Conservation (phyloP, 2,888 invertebrate genomes). For the Drosophila formosana region DNA sequence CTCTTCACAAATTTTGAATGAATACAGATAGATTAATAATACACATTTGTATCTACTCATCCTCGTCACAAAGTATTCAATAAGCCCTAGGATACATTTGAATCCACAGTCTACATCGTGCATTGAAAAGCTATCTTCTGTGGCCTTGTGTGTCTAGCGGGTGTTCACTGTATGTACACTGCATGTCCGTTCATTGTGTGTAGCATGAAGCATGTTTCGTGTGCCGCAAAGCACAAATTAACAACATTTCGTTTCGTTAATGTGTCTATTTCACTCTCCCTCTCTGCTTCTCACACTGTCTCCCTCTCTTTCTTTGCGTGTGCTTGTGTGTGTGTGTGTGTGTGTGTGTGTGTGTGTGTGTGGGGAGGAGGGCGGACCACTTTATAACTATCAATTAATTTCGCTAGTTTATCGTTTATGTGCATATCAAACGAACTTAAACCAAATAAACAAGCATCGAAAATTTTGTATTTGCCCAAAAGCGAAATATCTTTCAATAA, state of each 20-base stretch:
- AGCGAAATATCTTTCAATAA: background rate
- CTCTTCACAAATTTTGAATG: too few species aligned
- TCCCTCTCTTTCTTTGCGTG: conserved; percentile 4
- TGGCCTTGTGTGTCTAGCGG: too few species aligned
- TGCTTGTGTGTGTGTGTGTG: background rate
- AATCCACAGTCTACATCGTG: too few species aligned
- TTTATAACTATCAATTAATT: conserved; percentile 30
- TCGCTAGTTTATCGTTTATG: conserved; percentile 28
- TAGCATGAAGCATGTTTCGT: conserved; percentile 26
- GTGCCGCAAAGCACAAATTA: conserved; percentile 28
- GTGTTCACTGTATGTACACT: conserved; percentile 9
- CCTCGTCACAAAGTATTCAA: too few species aligned
- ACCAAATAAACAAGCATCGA: conserved; percentile 4
- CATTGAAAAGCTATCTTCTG: too few species aligned
- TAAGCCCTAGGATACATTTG: too few species aligned
- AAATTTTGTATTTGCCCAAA: background rate
- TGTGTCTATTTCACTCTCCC: conserved; percentile 13
- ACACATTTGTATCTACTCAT: too few species aligned
- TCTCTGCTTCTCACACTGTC: background rate
- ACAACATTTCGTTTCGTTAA: conserved; percentile 27
- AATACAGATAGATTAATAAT: too few species aligned
- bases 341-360: background rate
- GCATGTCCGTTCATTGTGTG: conserved; percentile 9
- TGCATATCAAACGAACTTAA: conserved; percentile 7
- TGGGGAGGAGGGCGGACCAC: background rate